Percentiles rank a stretch among this genome's conserved stretches.
phyloP scores from a whole-genome alignment of 2,888 invertebrate species.

The Acanthacorydalis orientalis region DNA sequence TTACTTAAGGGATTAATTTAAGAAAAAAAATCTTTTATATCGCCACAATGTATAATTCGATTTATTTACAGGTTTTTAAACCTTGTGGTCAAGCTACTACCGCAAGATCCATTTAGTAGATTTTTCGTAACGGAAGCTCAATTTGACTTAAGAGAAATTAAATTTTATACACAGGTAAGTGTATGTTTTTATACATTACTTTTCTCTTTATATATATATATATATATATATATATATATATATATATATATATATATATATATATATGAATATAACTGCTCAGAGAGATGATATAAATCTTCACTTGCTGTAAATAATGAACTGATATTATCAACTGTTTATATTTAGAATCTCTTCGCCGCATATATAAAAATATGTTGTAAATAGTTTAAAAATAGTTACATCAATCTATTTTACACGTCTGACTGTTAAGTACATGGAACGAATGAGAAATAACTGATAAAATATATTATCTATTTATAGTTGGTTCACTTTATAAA shows the following conservation, averaged over 20 bases:
- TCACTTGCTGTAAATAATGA: too few species aligned
- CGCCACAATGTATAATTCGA: too few species aligned
- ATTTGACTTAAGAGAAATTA: conserved; percentile 65
- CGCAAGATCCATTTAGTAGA: conserved; percentile 61
- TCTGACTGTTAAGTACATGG: too few species aligned
- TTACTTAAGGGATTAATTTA: too few species aligned
- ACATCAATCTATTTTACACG: too few species aligned
- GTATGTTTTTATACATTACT: not conserved
- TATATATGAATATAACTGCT: not conserved
- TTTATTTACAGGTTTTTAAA: conserved; percentile 16
- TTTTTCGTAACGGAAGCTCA: conserved; percentile 69
- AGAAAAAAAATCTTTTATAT: too few species aligned
- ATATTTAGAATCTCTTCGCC: not conserved
- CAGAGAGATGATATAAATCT: too few species aligned
- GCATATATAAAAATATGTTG: too few species aligned
- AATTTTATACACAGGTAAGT: conserved; percentile 62
- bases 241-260: not conserved
- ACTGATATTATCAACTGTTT: not conserved
- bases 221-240: not conserved
- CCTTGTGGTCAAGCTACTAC: conserved; percentile 59
- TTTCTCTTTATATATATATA: not conserved
- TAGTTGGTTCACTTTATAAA: too few species aligned
- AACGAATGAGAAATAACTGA: too few species aligned
- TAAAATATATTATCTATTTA: too few species aligned
- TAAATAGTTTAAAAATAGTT: too few species aligned